A percentile compares a stretch with the other conserved stretches of the same genome.
phyloP scores from a whole-genome alignment of 2,797 vertebrate species.

The Phylloscopus collybita region DNA sequence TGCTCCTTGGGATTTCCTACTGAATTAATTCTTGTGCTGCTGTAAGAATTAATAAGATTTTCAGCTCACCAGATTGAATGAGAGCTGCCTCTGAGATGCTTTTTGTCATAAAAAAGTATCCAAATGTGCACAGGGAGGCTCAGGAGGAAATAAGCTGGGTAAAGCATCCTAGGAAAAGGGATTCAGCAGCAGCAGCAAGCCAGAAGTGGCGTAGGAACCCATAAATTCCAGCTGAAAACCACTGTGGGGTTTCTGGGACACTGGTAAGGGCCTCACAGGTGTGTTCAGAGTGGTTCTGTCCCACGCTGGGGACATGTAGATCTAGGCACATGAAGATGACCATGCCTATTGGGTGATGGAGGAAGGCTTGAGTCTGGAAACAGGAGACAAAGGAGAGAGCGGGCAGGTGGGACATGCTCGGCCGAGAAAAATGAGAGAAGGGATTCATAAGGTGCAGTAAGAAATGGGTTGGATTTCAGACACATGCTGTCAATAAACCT shows the following conservation, averaged over 20 bases:
- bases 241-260: not conserved
- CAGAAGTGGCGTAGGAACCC: not conserved
- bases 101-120: not conserved
- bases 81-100: not conserved
- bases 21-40: not conserved
- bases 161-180: not conserved
- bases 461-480: not conserved
- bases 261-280: accelerated
- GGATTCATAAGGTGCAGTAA: not conserved
- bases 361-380: not conserved
- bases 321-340: accelerated
- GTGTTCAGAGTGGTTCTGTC: accelerated
- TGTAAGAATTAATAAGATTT: not conserved
- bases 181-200: not conserved
- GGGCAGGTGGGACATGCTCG: accelerated
- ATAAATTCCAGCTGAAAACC: not conserved
- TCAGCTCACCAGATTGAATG: not conserved
- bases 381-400: not conserved
- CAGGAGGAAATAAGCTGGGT: not conserved
- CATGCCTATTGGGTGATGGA: accelerated
- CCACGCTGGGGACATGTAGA: accelerated
- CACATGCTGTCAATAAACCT: constrained; percentile 13
- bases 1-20: not conserved
- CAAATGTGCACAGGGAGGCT: not conserved
- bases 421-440: not conserved